Evolutionary conservation across 2,797 vertebrate species (phyloP), one percentile per base, ranked within the genome.

Genomic region (Cynodonichthys magdalenae): DNA sequence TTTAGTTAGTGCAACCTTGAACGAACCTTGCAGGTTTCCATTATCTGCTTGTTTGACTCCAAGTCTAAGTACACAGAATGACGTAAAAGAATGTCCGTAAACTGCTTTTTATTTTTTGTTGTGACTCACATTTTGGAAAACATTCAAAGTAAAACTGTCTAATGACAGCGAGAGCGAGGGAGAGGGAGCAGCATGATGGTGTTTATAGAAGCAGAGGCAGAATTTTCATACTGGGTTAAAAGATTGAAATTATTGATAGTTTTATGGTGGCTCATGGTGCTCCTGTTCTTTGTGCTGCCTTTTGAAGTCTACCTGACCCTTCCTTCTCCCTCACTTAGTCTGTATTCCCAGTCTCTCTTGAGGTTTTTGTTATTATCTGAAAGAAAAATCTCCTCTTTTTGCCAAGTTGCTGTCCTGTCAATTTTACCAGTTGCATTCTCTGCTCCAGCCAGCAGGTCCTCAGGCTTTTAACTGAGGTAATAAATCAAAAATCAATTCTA

Each of bases 111-210:
- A 19, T 61, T 68, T 60, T 63, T 59, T 24, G 56, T 51, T 18
- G 39, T 82, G 83, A 87, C 53, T 82, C 75, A 85, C 34, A 19
- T 19, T 49, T 54, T 82, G 82, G 80, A 81, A 60, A 48, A 56
- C 28, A 58, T 71, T 80, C 70, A 82, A 81, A 82, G 79, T 24
- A 36, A 71, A 58, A 2, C 24, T 24, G 54, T 63, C 44, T 11
- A 19, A 59, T 31, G 52, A 53, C 18, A 20, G 10, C 4, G 7
- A 69, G 27, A 53, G 24, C 51, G 19, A 55, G 31, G 10, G 27
- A 51, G 47, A 47, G 29, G 15, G 12, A 31, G 34, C n/a, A 10
- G 3, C 18, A 42, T 44, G 5, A 44, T 5, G 46, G n/a, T 54
- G 59, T 34, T 60, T 24, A 20, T 28, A 45, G 73, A 28, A 47